Conservation (phyloP, 2,113 vertebrate species). For the Oxyruncus cristatus region DNA sequence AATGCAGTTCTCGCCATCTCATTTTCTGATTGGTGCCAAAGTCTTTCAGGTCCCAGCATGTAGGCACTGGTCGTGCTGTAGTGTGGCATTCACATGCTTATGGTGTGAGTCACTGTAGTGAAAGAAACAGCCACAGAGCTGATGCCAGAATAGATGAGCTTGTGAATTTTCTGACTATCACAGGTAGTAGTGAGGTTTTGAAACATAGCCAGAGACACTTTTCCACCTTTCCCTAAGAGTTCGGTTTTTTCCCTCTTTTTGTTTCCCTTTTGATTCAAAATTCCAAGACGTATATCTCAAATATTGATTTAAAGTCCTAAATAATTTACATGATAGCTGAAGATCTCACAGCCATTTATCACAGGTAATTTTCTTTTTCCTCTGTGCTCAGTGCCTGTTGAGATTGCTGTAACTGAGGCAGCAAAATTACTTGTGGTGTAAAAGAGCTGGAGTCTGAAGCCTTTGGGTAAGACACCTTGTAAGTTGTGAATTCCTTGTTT, state of each 20-base stretch:
- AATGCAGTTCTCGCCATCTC: neutral
- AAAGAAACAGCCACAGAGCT: neutral
- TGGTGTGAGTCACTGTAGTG: neutral
- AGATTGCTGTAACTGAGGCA: neutral
- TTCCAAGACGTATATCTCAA: neutral
- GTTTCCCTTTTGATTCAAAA: neutral
- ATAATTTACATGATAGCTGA: neutral
- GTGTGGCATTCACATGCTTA: neutral
- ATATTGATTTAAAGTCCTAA: neutral
- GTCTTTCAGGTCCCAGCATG: neutral
- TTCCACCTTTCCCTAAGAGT: neutral
- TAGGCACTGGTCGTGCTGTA: neutral
- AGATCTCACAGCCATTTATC: neutral
- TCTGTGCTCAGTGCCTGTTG: neutral
- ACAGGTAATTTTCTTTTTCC: neutral
- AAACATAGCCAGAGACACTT: neutral
- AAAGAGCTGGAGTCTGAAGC: neutral
- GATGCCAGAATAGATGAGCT: neutral
- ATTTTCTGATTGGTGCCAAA: neutral
- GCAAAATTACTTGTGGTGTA: neutral
- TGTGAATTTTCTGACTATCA: neutral
- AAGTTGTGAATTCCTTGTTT: constrained; percentile 4
- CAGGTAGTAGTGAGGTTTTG: neutral
- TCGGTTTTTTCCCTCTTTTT: too few species aligned
- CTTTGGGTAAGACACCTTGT: neutral